A percentile compares a stretch with the other conserved stretches of the same genome.
These are phyloP conservation scores for Cathartes aura DNA, from an alignment of 2,113 vertebrate genomes.

Conservation along the genomic window DNA sequence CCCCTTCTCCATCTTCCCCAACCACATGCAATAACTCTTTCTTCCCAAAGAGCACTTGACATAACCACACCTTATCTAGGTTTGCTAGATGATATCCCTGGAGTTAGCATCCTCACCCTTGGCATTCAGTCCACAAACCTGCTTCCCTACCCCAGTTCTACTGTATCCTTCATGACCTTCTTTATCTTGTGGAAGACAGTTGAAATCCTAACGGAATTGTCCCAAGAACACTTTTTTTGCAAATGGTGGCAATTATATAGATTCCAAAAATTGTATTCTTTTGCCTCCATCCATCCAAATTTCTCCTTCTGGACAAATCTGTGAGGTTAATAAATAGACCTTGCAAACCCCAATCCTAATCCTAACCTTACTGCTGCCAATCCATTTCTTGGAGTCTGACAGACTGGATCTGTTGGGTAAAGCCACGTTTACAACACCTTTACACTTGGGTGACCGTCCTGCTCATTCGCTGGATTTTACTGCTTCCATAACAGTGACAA, in stretches of 20 bases:
- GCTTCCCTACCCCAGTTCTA: neutral
- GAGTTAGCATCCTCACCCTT: neutral
- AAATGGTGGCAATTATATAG: neutral
- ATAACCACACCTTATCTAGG: neutral
- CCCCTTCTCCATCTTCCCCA: neutral
- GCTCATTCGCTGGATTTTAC: neutral
- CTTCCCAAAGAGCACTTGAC: neutral
- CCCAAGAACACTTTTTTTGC: neutral
- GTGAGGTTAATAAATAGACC: neutral
- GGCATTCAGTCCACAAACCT: neutral
- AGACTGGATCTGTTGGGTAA: neutral
- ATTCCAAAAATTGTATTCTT: neutral
- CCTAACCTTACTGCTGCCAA: neutral
- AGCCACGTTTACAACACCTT: neutral
- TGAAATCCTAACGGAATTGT: neutral
- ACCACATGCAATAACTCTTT: neutral
- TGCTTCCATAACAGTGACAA: neutral
- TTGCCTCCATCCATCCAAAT: neutral
- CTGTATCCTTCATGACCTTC: fast-evolving
- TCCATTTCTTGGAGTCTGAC: neutral
- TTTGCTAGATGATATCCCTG: neutral
- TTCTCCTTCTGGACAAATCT: neutral
- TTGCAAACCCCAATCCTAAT: neutral
- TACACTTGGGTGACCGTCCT: neutral
- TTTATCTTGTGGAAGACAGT: neutral